A percentile compares a stretch with the other conserved stretches of the same genome.
phyloP scores from a whole-genome alignment of 2,888 invertebrate species.

The Hyles lineata region DNA sequence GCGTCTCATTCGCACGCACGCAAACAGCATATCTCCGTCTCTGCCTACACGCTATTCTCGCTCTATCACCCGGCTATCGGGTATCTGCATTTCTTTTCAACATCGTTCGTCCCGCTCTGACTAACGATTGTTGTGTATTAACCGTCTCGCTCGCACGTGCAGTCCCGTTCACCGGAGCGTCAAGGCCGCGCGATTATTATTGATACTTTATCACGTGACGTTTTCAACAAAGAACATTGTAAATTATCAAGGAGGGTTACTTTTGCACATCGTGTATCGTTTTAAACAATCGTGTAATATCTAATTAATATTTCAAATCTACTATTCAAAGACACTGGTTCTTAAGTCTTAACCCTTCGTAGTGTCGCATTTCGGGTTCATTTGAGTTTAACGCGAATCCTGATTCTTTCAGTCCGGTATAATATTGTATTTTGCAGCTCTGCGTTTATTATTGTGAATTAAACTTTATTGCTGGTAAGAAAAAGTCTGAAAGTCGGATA shows the following conservation, averaged over 20 bases:
- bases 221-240: constrained; percentile 6
- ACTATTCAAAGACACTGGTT: too few species aligned
- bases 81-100: constrained; percentile 48
- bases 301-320: neutral
- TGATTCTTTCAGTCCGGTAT: too few species aligned
- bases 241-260: neutral
- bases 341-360: neutral
- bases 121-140: neutral
- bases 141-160: constrained; percentile 3
- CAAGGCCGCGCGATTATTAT: constrained; percentile 29
- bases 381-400: too few species aligned
- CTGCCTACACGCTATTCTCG: neutral
- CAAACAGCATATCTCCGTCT: neutral
- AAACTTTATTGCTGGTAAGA: too few species aligned
- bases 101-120: constrained; percentile 31
- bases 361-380: too few species aligned
- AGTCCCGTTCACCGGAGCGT: constrained; percentile 28
- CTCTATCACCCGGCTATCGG: constrained; percentile 43
- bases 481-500: neutral
- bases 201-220: constrained; percentile 20
- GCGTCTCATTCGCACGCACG: neutral
- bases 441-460: too few species aligned
- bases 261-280: neutral
- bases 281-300: too few species aligned
- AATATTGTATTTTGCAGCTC: too few species aligned